Evolutionary conservation across 2,797 vertebrate species (phyloP).

Genomic region (Falco peregrinus): DNA sequence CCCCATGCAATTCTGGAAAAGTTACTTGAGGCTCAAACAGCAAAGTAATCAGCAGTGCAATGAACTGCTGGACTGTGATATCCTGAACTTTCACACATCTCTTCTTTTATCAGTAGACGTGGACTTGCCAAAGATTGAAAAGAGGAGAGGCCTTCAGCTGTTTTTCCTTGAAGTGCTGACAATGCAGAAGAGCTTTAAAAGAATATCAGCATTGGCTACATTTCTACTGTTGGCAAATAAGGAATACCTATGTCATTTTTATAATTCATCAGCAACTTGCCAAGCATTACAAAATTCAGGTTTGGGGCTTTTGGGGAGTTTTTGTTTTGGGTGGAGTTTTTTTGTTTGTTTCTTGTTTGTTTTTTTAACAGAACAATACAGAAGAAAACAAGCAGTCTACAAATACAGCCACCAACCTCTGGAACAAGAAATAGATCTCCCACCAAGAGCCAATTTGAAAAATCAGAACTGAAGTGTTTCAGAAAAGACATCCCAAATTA

Average conservation of each 20-base stretch:
- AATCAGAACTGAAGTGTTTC: background rate
- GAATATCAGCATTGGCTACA: background rate
- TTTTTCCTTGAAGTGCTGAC: conserved; percentile 1
- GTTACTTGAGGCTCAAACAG: background rate
- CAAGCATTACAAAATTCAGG: background rate
- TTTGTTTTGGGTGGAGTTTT: no score
- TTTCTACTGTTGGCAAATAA: background rate
- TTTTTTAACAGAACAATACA: background rate
- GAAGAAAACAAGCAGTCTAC: background rate
- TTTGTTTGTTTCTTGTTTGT: background rate
- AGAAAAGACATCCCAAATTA: background rate
- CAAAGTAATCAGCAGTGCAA: background rate
- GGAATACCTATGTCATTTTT: background rate
- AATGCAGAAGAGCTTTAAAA: background rate
- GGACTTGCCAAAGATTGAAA: background rate
- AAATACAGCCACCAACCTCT: background rate
- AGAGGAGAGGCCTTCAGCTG: background rate
- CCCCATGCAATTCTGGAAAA: background rate
- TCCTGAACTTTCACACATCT: conserved; percentile 17
- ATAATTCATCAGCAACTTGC: background rate
- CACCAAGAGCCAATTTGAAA: background rate
- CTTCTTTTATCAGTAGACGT: background rate
- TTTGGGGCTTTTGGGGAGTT: background rate
- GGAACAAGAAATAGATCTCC: background rate
- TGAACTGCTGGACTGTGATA: background rate